Evolutionary conservation across 2,113 vertebrate genomes (phyloP), one percentile per base, ranked within the genome.

Genomic region (Oncorhynchus nerka): DNA sequence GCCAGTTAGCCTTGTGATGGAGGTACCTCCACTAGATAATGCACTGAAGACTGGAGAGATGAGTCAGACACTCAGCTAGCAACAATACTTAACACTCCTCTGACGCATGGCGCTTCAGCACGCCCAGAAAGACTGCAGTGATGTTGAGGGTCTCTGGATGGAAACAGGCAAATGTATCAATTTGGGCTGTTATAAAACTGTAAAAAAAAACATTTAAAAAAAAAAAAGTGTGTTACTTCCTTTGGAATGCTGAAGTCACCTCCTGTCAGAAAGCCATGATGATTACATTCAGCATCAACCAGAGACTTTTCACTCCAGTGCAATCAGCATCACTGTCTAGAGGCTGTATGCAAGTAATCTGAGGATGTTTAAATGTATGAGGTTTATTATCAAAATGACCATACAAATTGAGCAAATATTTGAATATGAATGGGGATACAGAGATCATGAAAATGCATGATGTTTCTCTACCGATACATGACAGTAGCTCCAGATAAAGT

Each of bases 381-480:
- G 67, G 82, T 90, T 90, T 91, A 88, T 83, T 88, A 71, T 65
- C 74, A 82, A 84, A 75, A 79, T 79, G 78, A 85, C 76, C 81
- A 78, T 77, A 83, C 81, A 83, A 78, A 71, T 49, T 70, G 32
- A 86, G 68, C 77, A 77, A 70, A 71, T 51, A 34, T 34, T 68
- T n/a, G 20, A 30, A 16, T 68, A 45, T 62, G 59, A 24, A 62
- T 62, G 59, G 9, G n/a, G n/a, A 24, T 62, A 22, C 59, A 81
- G 4, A 85, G 73, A 75, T 64, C 68, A 81, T 73, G 59, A 73
- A 84, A 74, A 72, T 74, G 79, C 32, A 77, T 55, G 32, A 45
- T 70, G 72, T 77, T n/a, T 86, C 16, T 34, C 39, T 45, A 45
- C 39, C 9, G 39, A 45, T 45, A 45, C 39, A 45, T 45, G 39